Base-by-base conservation (phyloP, 2,888 invertebrate genomes). In the Ichneumoninae sp. region DNA sequence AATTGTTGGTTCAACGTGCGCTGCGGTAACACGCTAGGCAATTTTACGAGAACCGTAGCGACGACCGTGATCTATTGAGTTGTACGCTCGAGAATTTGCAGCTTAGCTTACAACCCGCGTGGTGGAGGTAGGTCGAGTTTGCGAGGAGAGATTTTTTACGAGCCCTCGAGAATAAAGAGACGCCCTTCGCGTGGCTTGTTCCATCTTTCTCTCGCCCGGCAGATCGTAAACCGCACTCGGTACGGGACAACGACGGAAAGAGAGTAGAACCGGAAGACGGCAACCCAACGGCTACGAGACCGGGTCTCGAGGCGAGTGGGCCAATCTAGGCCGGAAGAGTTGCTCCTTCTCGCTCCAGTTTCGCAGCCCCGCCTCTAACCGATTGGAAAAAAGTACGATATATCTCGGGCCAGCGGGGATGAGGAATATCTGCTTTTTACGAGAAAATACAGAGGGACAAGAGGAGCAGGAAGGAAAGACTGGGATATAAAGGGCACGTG, bases 161-260 rank as follows among this genome's bases (percentile, higher is more conserved):
- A 85, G 82, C 76, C 82, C 82, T 85, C 72, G 69, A 85, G 82
- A 85, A 85, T 85, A 77, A 85, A 82, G 82, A 82, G 79, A 79
- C 78, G 80, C 85, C 82, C 82, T 84, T 85, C 80, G 82, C 80
- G 80, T 82, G 85, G 82, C 54, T 70, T 76, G 79, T 54, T 82
- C 80, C 82, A 85, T 85, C 82, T 82, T 82, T 72, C 80, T 80
- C 76, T 68, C 66, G 82, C 82, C 79, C 75, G 79, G 71, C 72
- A 57, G 75, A 82, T 85, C 82, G 72, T 85, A 82, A 85, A 85
- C 80, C 80, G 82, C 79, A 85, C 82, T 79, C 80, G 82, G 82
- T 40, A 66, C 82, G 54, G 62, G 40, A 66, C 62, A 22, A 76
- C 79, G n/a, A 68, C 71, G 84, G 60, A 80, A 82, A 57, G 74